Conservation (phyloP, 2,888 invertebrate genomes). For the Polyploca ridens region DNA sequence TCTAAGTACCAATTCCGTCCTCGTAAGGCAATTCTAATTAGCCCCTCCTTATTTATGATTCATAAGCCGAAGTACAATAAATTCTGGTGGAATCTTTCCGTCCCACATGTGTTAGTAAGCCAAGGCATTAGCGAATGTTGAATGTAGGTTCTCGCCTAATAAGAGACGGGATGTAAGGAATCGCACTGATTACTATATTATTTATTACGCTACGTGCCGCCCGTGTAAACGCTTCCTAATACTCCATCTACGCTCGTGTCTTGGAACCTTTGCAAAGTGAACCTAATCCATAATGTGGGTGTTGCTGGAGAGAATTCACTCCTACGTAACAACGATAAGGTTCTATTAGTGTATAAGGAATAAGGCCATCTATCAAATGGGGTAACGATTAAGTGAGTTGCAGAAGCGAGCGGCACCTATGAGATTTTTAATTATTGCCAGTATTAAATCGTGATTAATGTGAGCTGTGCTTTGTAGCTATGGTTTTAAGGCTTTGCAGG, state of each 20-base stretch:
- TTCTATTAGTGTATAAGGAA: constrained; percentile 51
- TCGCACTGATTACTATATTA: constrained; percentile 84
- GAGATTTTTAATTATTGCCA: constrained; percentile 78
- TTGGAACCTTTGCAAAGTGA: constrained; percentile 64
- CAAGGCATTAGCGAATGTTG: constrained; percentile 80
- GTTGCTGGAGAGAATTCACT: constrained; percentile 14
- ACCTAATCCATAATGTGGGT: constrained; percentile 8
- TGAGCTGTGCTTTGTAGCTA: constrained; percentile 52
- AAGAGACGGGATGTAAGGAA: constrained; percentile 83
- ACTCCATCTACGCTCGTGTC: constrained; percentile 64
- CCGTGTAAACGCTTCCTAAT: constrained; percentile 83
- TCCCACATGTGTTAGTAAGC: constrained; percentile 83
- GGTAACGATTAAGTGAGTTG: constrained; percentile 76
- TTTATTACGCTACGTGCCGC: constrained; percentile 83
- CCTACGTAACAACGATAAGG: constrained; percentile 48
- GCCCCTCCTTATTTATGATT: constrained; percentile 82
- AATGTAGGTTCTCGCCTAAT: constrained; percentile 82
- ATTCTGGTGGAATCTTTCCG: constrained; percentile 80
- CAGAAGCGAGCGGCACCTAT: constrained; percentile 65
- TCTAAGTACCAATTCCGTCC: constrained; percentile 51
- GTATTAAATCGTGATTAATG: constrained; percentile 72
- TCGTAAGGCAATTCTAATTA: constrained; percentile 78
- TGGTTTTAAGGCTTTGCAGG: constrained; percentile 36
- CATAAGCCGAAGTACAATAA: constrained; percentile 83
- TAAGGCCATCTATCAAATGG: constrained; percentile 73